These are phyloP conservation scores for Caenorhabditis wallacei DNA, from an alignment of 2,888 invertebrate species.

Conservation along the genomic window DNA sequence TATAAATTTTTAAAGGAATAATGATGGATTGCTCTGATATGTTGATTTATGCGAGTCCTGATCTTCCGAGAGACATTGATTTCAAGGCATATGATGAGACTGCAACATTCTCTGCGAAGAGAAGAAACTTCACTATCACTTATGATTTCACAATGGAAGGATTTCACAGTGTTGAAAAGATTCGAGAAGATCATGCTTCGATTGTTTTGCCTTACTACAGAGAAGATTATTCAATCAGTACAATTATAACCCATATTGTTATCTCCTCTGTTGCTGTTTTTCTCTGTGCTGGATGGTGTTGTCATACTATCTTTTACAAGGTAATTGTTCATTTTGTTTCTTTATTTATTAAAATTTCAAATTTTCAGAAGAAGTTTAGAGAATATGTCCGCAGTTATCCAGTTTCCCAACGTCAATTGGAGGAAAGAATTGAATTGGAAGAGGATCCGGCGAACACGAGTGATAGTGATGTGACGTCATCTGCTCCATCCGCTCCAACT, in stretches of 20 bases:
- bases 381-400: background rate
- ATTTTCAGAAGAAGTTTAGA: background rate
- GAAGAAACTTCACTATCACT: constrained; percentile 27
- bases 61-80: constrained; percentile 36
- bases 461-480: background rate
- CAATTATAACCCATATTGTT: background rate
- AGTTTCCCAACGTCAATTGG: background rate
- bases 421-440: background rate
- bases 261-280: background rate
- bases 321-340: no score
- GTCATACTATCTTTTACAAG: no score
- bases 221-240: background rate
- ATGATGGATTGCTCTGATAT: constrained; percentile 47
- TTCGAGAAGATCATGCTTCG: background rate
- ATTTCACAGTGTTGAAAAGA: background rate
- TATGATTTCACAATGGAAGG: constrained; percentile 20
- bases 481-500: background rate
- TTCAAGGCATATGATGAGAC: constrained; percentile 20
- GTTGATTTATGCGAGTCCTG: constrained; percentile 31
- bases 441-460: no score
- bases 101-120: background rate
- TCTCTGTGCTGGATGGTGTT: no score
- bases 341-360: no score
- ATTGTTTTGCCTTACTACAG: background rate
- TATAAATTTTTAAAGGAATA: constrained; percentile 1